Evolutionary conservation across 1,140 invertebrate species (phyloP), one percentile per base, ranked within the genome.

Genomic region (Calephelis nemesis): DNA sequence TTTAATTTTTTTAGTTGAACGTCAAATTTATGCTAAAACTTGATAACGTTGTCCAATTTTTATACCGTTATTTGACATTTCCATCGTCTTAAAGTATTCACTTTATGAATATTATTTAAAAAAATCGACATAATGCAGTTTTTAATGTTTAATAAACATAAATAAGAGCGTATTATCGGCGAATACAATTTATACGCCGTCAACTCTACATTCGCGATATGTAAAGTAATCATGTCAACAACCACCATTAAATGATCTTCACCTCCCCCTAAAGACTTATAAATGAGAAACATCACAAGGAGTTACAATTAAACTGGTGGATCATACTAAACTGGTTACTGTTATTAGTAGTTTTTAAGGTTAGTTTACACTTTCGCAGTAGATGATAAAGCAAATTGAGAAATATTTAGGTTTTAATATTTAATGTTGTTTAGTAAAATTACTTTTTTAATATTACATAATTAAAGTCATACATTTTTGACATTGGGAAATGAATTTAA

Each of bases 311-410:
- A 45, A 69, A 72, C 13, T 58, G 65, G 62, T 19, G 65, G 65
- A 15, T 65, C 73, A 47, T 5, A 45, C 13, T 62, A 72, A 63
- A 67, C 13, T 66, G 71, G 74, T 68, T 69, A 58, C 15, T n/a
- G n/a, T 7, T 52, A 71, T 68, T 74, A 47, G 66, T 58, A 5
- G 19, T 8, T 39, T 11, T 58, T 15, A 58, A 58, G 52, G 52
- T 58, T 11, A 39, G 52, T 58, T 30, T 30, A 58, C 11, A 39
- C 52, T 58, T 30, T 15, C 19, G 2, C 11, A 58, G 19, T 39
- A 30, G 30, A 30, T 30, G 0, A 58, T 4, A 30, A 30, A 54
- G 5, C 9, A 19, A 30, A 54, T 30, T 8, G 8, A 10, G 8
- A 63, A 67, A 58, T 45, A 45, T 45, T 45, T 45, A 45, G 42